A percentile compares a stretch with the other conserved stretches of the same genome.
Evolutionary conservation across 2,888 invertebrate genomes (phyloP).

Genomic region (Tachina grossa): DNA sequence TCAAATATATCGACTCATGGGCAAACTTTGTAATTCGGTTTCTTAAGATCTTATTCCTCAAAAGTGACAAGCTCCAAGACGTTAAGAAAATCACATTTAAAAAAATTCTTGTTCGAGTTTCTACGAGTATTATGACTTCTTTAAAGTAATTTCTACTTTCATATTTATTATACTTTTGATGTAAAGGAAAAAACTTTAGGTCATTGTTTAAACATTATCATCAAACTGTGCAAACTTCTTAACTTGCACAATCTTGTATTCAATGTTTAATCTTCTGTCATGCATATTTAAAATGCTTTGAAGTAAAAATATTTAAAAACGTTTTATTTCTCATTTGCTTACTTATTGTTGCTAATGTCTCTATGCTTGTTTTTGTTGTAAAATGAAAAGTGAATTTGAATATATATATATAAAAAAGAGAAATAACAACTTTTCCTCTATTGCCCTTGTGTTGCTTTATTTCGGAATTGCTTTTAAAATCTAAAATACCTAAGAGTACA

Average conservation of each 20-base stretch:
- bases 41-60: too few relatives aligned
- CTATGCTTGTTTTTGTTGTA: background rate
- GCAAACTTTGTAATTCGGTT: too few relatives aligned
- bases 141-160: too few relatives aligned
- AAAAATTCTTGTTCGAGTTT: too few relatives aligned
- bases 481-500: slow-evolving; percentile 63
- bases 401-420: background rate
- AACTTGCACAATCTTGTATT: background rate
- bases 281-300: slow-evolving; percentile 18
- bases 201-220: background rate
- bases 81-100: too few relatives aligned
- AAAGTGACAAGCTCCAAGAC: too few relatives aligned
- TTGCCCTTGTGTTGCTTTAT: slow-evolving; percentile 59
- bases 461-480: slow-evolving; percentile 59
- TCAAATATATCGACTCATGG: too few relatives aligned
- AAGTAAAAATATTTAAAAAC: slow-evolving; percentile 22
- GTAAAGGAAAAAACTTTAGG: background rate
- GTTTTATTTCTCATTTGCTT: slow-evolving; percentile 31
- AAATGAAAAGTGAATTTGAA: slow-evolving; percentile 35
- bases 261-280: background rate
- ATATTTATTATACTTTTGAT: background rate
- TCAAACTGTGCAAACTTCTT: background rate
- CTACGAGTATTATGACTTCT: too few relatives aligned
- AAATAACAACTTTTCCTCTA: background rate
- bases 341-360: background rate